A percentile compares a stretch with the other conserved stretches of the same genome.
Evolutionary conservation across 2,888 invertebrate species (phyloP).

Genomic region (Chrysolina haemoptera): DNA sequence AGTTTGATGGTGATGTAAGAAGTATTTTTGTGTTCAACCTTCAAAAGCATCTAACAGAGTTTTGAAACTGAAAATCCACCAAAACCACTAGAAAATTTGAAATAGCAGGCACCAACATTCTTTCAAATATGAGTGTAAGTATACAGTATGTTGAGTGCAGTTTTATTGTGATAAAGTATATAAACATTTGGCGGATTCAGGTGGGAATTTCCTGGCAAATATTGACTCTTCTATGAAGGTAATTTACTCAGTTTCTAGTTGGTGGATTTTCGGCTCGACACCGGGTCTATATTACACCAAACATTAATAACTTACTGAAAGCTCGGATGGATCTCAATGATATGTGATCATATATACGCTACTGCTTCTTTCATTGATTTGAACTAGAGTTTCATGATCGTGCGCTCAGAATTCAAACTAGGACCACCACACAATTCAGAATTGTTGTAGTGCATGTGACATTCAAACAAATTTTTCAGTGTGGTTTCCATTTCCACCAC

Average conservation of each 20-base stretch:
- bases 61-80: slow-evolving; percentile 2
- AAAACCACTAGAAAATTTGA: background rate
- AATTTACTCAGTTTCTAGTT: background rate
- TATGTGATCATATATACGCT: slow-evolving; percentile 33
- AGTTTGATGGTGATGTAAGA: background rate
- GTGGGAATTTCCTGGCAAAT: background rate
- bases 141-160: background rate
- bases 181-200: background rate
- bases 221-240: background rate
- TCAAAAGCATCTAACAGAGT: background rate
- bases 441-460: slow-evolving; percentile 39
- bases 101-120: background rate
- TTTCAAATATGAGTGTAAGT: background rate
- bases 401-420: slow-evolving; percentile 32
- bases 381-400: slow-evolving; percentile 30
- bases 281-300: slow-evolving; percentile 47
- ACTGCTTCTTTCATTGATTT: slow-evolving; percentile 34
- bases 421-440: slow-evolving; percentile 19
- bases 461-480: background rate
- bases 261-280: slow-evolving; percentile 1
- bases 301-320: slow-evolving; percentile 57
- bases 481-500: background rate
- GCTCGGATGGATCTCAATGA: slow-evolving; percentile 54
- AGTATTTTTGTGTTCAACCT: slow-evolving; percentile 13
- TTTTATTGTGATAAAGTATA: background rate